Evolutionary conservation across 2,797 vertebrate species (phyloP), one percentile per base, ranked within the genome.

Genomic region (Rhyacichthys aspro): DNA sequence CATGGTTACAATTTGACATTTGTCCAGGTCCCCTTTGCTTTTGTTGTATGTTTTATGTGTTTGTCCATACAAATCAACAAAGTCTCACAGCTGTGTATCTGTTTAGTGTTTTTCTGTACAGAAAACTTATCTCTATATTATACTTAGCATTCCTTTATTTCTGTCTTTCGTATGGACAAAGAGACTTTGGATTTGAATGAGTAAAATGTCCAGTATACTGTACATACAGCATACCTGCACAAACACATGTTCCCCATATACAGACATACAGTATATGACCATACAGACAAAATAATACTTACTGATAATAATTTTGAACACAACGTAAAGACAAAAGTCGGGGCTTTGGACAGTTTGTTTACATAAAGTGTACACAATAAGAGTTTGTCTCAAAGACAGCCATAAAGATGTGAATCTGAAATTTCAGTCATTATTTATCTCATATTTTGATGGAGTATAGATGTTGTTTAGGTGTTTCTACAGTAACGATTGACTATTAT

Each of bases 231-330:
- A 90, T 89, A 91, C 87, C 52, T 41, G 53, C 17, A 75, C 86
- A 92, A 91, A 92, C 90, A 92, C 91, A 91, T 87, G 74, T 57
- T 84, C 83, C 38, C 79, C 88, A 91, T 91, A 92, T 91, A 91
- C 68, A 54, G 48, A 53, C 39, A 79, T 89, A n/a, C n/a, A n/a
- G n/a, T n/a, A 92, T 92, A 92, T 93, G 89, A 88, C 86, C 88
- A 93, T 91, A 93, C 90, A 92, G 44, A 92, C 90, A 92, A 91
- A 91, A 86, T 69, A 64, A 50, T 91, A 91, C 90, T 91, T 90
- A 90, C 86, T 88, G 54, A 77, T 66, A 72, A 23, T 55, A 72
- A 53, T 67, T 23, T 9, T 73, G 71, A 59, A 59, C 16, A 77
- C 58, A 73, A 78, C n/a, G 43, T 52, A 65, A 69, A 85, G 33